These are phyloP conservation scores for Anolis apletophallus DNA, from an alignment of 2,797 vertebrate genomes.

Conservation along the genomic window DNA sequence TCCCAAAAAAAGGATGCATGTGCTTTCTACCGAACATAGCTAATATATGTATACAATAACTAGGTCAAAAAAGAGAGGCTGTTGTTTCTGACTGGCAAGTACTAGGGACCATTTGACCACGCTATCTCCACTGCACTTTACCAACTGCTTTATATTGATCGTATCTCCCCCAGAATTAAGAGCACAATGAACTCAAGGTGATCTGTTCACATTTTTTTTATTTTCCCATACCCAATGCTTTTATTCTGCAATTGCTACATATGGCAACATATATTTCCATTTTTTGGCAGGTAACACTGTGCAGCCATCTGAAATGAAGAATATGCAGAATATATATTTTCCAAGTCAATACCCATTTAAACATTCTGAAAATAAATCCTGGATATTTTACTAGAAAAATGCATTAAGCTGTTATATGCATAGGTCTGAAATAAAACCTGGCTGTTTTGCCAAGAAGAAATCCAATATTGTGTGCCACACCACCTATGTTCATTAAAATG, in stretches of 20 bases:
- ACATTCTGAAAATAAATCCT: constrained; percentile 1
- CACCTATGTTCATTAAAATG: neutral
- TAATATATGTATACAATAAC: neutral
- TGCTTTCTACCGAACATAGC: neutral
- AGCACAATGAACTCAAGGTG: neutral
- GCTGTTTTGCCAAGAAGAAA: neutral
- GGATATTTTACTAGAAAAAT: neutral
- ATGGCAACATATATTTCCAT: neutral
- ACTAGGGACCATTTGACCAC: neutral
- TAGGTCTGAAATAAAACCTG: neutral
- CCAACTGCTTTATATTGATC: neutral
- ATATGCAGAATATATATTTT: neutral
- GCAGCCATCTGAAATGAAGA: neutral
- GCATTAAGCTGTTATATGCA: neutral
- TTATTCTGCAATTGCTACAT: neutral
- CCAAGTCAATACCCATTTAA: neutral
- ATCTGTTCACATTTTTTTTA: neutral
- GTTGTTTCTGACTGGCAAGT: neutral
- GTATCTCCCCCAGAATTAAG: neutral
- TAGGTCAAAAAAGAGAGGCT: neutral
- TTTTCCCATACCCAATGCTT: neutral
- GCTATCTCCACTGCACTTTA: neutral
- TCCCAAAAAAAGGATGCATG: neutral
- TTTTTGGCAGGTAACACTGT: neutral
- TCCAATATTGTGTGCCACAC: constrained; percentile 6